phyloP scores from a whole-genome alignment of 92 coral and sea anemone genomes.

The Pocillopora meandrina region DNA sequence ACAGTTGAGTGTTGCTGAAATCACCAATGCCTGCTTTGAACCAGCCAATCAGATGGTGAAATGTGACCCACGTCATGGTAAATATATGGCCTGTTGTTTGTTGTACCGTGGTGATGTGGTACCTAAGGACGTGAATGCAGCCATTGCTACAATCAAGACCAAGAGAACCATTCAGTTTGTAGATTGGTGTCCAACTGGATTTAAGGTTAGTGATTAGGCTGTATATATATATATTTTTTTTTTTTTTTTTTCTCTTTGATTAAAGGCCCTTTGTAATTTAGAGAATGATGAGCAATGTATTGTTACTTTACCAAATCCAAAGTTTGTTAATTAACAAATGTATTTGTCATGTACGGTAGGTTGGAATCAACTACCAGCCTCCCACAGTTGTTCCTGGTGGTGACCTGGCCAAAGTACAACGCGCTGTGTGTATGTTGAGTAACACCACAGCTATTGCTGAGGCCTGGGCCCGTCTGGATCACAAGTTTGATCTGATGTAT shows the following conservation, averaged over 20 bases:
- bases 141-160: slow-evolving; percentile 83
- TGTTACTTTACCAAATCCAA: too few relatives aligned
- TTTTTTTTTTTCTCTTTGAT: too few relatives aligned
- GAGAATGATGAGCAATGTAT: too few relatives aligned
- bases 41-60: slow-evolving; percentile 89
- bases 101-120: slow-evolving; percentile 92
- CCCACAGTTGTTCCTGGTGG: slow-evolving; percentile 91
- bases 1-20: slow-evolving; percentile 75
- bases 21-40: slow-evolving; percentile 82
- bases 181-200: slow-evolving; percentile 90
- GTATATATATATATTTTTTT: too few relatives aligned
- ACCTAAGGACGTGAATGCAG: slow-evolving; percentile 89
- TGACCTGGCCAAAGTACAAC: slow-evolving; percentile 94
- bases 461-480: slow-evolving; percentile 88
- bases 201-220: slow-evolving; percentile 52
- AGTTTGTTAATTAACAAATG: too few relatives aligned
- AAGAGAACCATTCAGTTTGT: slow-evolving; percentile 87
- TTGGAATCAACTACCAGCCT: slow-evolving; percentile 85
- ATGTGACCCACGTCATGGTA: slow-evolving; percentile 88
- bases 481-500: slow-evolving; percentile 88
- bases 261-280: too few relatives aligned
- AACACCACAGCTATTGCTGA: slow-evolving; percentile 91
- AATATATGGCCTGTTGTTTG: slow-evolving; percentile 90
- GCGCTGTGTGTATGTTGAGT: slow-evolving; percentile 93
- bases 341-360: slow-evolving; percentile 22